Conservation (phyloP, 2,113 vertebrate genomes). For the Clarias batrachus region DNA sequence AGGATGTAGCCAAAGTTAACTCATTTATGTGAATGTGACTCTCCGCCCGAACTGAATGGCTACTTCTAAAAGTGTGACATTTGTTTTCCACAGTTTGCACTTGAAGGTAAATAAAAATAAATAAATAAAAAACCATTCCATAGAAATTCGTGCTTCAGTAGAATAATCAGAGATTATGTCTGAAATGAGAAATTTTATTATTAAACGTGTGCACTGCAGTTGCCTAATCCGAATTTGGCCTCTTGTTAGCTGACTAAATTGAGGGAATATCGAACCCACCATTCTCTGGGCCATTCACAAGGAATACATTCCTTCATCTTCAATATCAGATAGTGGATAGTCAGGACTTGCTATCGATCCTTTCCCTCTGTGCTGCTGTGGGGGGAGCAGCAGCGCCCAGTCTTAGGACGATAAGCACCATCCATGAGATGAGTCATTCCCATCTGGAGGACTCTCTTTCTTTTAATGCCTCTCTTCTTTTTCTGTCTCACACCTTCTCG, state of each 20-base stretch:
- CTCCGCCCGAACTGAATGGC: conserved; percentile 31
- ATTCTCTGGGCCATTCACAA: conserved; percentile 49
- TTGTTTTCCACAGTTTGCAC: neutral
- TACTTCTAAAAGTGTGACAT: conserved; percentile 19
- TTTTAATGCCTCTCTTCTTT: neutral
- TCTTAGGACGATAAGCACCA: conserved; percentile 49
- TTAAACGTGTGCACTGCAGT: neutral
- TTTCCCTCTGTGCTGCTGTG: conserved; percentile 39
- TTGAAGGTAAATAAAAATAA: neutral
- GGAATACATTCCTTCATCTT: conserved; percentile 51
- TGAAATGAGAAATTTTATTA: conserved; percentile 29
- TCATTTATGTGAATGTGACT: conserved; percentile 52
- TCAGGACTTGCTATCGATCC: conserved; percentile 52
- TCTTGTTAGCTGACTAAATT: conserved; percentile 46
- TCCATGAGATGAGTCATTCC: conserved; percentile 54
- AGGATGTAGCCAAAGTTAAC: conserved; percentile 53
- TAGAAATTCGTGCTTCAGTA: neutral
- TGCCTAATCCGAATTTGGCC: conserved; percentile 44
- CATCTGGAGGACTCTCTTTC: conserved; percentile 39
- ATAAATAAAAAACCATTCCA: neutral
- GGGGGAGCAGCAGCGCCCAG: conserved; percentile 28
- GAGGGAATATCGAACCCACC: conserved; percentile 42
- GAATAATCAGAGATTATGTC: conserved; percentile 6
- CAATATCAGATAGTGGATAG: conserved; percentile 53
- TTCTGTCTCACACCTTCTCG: conserved; percentile 12